Base-by-base conservation (phyloP, 2,888 invertebrate species). In the Adineta ricciae region DNA sequence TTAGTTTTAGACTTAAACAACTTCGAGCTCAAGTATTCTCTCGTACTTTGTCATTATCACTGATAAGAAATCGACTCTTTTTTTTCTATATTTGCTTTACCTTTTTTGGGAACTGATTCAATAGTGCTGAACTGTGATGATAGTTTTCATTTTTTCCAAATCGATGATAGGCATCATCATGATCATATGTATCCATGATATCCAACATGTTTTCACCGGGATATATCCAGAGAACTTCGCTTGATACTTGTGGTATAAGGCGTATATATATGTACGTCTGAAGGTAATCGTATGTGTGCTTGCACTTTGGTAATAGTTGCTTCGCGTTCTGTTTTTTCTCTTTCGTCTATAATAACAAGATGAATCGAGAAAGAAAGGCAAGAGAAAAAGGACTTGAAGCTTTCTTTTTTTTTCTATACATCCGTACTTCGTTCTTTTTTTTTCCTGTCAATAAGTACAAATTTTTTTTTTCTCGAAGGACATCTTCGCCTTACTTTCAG, bases 311-410 rank as follows among this genome's bases (percentile, higher is more conserved):
- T 32, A 64, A 36, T 64, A 64, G 32, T 64, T 27, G 5, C 19
- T 64, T 32, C 3, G 19, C 64, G 64, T 64, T 64, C 64, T 64
- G 64, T 50, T 64, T 64, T 64, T 64, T 64, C 64, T 64, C 32
- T 64, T 64, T 64, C 64, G 64, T 64, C 64, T 64, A 64, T 64
- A 64, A 64, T 36, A 64, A 64, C 64, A 64, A 64, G 32, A 32
- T 32, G 64, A 64, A 64, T 32, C 64, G 27, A 64, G 64, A 64
- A 19, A 4, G 14, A 32, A 64, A 64, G 16, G 32, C 11, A 27
- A 64, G 32, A 36, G 19, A 50, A 50, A 50, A 19, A 64, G 64
- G 19, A 64, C 64, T 64, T 64, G 64, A 64, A 64, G 32, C 64
- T 36, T 64, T 64, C 32, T 64, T 64, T 19, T 64, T 32, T 14